phyloP scores from a whole-genome alignment of 1,140 invertebrate species.

The Megalopta genalis region DNA sequence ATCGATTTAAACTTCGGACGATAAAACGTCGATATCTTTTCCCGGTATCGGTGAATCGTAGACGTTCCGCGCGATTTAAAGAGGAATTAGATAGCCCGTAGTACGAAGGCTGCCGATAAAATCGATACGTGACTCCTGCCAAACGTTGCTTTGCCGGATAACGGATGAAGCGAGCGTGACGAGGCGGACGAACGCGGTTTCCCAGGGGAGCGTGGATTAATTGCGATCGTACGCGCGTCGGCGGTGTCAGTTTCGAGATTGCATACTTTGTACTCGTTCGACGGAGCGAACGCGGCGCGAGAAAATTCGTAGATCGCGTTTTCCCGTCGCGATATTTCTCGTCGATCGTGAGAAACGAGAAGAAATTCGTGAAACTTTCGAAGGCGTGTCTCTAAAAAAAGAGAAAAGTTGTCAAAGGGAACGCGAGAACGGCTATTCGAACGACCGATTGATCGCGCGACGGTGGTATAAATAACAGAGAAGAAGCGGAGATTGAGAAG shows the following conservation, averaged over 20 bases:
- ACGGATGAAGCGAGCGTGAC: constrained; percentile 17
- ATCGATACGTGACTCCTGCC: constrained; percentile 14
- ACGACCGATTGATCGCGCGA: too few species aligned
- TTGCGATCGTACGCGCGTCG: neutral
- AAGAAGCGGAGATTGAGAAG: neutral
- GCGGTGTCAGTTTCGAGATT: neutral
- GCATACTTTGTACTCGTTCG: neutral
- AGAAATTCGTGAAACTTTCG: too few species aligned
- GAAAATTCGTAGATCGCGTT: neutral
- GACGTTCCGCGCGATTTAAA: neutral
- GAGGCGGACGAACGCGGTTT: neutral
- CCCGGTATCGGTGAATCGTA: neutral
- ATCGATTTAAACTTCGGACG: neutral
- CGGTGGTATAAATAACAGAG: neutral
- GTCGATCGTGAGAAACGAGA: too few species aligned
- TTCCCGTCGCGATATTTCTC: too few species aligned
- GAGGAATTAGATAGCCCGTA: constrained; percentile 1
- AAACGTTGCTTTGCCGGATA: neutral
- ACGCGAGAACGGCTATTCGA: too few species aligned
- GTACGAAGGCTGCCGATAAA: neutral
- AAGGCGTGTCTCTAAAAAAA: too few species aligned
- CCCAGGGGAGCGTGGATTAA: neutral
- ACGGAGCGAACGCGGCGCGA: neutral
- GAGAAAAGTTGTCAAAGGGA: too few species aligned
- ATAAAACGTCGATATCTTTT: neutral